phyloP scores from a whole-genome alignment of 2,888 invertebrate genomes.

The Heterodera filipjevi region DNA sequence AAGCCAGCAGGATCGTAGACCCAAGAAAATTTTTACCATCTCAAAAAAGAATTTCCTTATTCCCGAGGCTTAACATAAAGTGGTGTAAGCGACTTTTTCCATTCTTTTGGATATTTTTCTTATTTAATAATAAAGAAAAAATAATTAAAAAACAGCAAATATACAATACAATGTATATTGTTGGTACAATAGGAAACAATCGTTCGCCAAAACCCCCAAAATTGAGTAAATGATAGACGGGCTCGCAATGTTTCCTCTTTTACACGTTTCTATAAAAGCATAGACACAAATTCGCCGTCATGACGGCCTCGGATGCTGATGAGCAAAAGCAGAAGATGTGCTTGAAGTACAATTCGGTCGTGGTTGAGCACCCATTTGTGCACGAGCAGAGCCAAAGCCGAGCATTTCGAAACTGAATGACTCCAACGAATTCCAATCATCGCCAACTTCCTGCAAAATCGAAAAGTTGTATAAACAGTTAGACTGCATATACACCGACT shows the following conservation, averaged over 20 bases:
- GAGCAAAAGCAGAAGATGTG: not conserved
- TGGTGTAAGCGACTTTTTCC: too few relatives aligned
- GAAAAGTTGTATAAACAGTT: not conserved
- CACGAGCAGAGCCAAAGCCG: not conserved
- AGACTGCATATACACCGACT: not conserved
- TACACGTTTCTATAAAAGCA: not conserved
- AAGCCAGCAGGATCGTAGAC: too few relatives aligned
- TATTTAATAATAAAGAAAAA: too few relatives aligned
- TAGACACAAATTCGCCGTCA: not conserved
- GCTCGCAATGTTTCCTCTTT: not conserved
- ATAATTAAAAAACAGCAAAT: too few relatives aligned
- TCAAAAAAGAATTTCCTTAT: too few relatives aligned
- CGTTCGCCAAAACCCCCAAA: too few relatives aligned
- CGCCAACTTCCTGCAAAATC: not conserved
- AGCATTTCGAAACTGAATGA: conserved; percentile 13
- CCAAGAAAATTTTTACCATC: too few relatives aligned
- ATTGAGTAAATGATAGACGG: too few relatives aligned
- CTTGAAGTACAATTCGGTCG: not conserved
- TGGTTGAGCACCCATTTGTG: not conserved
- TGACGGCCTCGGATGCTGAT: not conserved
- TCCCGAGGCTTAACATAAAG: too few relatives aligned
- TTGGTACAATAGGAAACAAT: too few relatives aligned
- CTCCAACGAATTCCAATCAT: conserved; percentile 3
- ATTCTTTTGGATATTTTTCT: too few relatives aligned
- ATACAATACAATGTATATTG: too few relatives aligned